Evolutionary conservation across 2,888 invertebrate species (phyloP).

Genomic region (Lissonota sp.): DNA sequence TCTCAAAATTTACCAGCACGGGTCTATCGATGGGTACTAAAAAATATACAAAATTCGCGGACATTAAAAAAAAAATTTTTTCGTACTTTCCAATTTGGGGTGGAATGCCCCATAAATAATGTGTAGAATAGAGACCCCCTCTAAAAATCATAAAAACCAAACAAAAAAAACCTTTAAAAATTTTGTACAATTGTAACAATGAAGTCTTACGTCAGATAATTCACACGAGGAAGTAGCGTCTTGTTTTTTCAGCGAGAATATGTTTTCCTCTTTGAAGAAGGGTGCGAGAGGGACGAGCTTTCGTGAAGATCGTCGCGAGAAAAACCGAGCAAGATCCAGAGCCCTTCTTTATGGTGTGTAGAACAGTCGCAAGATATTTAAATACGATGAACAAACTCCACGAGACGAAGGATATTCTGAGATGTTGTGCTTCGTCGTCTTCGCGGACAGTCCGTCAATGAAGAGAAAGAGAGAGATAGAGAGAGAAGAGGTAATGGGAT

Average conservation of each 20-base stretch:
- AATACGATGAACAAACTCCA: not conserved
- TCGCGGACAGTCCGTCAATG: constrained; percentile 33
- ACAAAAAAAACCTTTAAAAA: not conserved
- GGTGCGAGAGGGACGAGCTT: not conserved
- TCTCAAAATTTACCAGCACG: no score
- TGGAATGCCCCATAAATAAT: no score
- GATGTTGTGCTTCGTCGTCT: constrained; percentile 36
- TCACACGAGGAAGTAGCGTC: not conserved
- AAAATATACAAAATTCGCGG: no score
- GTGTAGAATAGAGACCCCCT: no score
- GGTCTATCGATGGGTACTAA: no score
- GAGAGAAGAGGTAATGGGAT: constrained; percentile 10
- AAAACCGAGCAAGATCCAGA: not conserved
- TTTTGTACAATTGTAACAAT: not conserved
- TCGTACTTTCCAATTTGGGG: no score
- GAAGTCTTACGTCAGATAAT: constrained; percentile 9
- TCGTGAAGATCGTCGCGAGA: not conserved
- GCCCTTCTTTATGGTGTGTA: not conserved
- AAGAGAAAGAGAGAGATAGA: not conserved
- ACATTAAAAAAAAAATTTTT: no score
- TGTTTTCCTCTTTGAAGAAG: no score
- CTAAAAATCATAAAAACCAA: no score
- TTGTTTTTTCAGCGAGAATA: not conserved
- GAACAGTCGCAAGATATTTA: not conserved
- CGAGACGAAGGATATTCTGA: constrained; percentile 12